Conservation (phyloP, 2,113 vertebrate genomes). For the mouse (Mus musculus) region DNA sequence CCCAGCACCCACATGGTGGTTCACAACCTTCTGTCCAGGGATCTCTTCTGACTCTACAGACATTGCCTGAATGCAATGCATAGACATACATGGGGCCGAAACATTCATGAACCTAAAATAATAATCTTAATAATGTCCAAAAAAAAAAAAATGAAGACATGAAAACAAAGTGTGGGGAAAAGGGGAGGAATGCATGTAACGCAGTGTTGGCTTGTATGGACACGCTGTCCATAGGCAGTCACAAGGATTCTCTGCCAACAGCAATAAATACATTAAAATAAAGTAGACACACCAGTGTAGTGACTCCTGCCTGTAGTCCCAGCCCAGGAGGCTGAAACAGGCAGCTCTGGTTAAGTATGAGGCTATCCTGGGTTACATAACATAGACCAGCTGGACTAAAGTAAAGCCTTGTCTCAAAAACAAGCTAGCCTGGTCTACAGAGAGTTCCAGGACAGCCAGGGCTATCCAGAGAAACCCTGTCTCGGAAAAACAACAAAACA, state of each 20-base stretch:
- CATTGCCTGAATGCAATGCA: not conserved
- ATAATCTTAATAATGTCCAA: not conserved
- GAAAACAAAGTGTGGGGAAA: not conserved
- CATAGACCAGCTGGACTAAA: not conserved
- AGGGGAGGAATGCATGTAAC: not conserved
- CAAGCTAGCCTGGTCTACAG: no score
- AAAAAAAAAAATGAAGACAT: not conserved
- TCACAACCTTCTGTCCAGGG: not conserved
- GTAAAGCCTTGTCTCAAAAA: not conserved
- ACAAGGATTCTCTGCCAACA: not conserved
- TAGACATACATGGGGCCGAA: not conserved
- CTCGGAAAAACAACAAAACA: no score
- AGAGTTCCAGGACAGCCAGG: no score
- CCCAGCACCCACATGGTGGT: not conserved
- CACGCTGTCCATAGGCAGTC: not conserved
- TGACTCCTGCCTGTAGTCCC: not conserved
- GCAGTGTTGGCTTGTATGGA: no score
- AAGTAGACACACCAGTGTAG: not conserved
- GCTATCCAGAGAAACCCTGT: no score
- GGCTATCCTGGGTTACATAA: not conserved
- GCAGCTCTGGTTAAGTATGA: not conserved
- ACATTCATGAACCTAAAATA: not conserved
- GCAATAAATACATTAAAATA: not conserved
- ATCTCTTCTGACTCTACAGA: not conserved
- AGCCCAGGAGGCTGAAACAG: not conserved